phyloP scores from a whole-genome alignment of 2,113 vertebrate species.

The Pseudorasbora parva region DNA sequence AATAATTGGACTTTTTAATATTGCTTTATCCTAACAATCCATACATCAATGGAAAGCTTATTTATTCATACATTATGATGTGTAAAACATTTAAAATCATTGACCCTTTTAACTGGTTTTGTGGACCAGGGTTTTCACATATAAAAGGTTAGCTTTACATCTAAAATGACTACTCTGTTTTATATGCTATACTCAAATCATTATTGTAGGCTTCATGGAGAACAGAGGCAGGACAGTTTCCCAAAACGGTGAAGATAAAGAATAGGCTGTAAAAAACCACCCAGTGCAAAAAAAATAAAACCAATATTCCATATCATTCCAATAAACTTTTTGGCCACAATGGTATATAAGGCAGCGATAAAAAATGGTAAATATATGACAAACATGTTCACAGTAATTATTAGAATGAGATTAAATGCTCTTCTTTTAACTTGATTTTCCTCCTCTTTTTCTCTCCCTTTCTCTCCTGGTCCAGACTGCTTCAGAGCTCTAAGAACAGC shows the following conservation, averaged over 20 bases:
- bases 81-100: too few species aligned
- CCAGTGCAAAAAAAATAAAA: background rate
- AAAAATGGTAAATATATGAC: background rate
- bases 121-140: too few species aligned
- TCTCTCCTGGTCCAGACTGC: slow-evolving; percentile 19
- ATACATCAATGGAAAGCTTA: too few species aligned
- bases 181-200: background rate
- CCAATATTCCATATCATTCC: background rate
- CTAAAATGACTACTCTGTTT: background rate
- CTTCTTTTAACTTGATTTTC: slow-evolving; percentile 31
- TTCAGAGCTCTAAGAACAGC: slow-evolving; percentile 16
- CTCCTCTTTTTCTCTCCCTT: slow-evolving; percentile 1
- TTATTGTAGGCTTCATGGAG: background rate
- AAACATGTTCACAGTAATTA: slow-evolving; percentile 22
- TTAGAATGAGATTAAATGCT: slow-evolving; percentile 20
- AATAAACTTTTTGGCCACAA: background rate
- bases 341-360: background rate
- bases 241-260: slow-evolving; percentile 26
- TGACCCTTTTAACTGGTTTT: too few species aligned
- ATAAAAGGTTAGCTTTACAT: too few species aligned
- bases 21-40: too few species aligned
- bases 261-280: slow-evolving; percentile 11
- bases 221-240: background rate
- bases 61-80: too few species aligned
- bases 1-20: too few species aligned